These are phyloP conservation scores for Ellobius talpinus DNA, from an alignment of 2,113 vertebrate genomes.

Conservation along the genomic window DNA sequence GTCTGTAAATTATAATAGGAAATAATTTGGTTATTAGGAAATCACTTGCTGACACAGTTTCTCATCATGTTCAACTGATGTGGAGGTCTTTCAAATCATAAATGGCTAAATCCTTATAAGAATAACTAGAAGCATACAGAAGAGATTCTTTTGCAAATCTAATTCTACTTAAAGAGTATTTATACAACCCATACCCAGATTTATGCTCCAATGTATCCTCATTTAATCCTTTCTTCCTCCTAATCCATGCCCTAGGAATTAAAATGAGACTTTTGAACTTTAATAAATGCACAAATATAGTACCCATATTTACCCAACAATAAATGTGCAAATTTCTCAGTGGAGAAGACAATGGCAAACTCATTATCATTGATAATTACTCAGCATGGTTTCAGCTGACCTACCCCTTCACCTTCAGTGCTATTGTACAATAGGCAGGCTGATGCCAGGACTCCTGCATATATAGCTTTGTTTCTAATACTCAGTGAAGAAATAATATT, in stretches of 20 bases:
- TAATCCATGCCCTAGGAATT: conserved; percentile 64
- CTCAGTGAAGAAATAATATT: conserved; percentile 3
- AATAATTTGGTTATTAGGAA: conserved; percentile 55
- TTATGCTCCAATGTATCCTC: conserved; percentile 23
- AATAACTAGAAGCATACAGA: neutral
- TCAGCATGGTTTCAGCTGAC: conserved; percentile 46
- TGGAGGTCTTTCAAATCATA: neutral
- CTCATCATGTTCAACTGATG: neutral
- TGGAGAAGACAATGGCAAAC: conserved; percentile 55
- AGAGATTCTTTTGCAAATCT: conserved; percentile 54
- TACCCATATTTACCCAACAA: conserved; percentile 75
- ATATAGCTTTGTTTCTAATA: conserved; percentile 4
- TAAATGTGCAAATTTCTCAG: conserved; percentile 65
- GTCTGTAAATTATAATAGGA: conserved; percentile 49
- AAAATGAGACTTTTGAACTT: conserved; percentile 72
- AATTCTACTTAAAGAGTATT: conserved; percentile 49
- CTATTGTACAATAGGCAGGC: neutral
- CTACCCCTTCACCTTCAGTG: neutral
- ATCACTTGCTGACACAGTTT: conserved; percentile 27
- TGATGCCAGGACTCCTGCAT: neutral
- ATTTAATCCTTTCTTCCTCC: conserved; percentile 64
- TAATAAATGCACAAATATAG: conserved; percentile 75
- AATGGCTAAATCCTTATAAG: conserved; percentile 12
- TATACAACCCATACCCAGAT: conserved; percentile 32
- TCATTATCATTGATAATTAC: conserved; percentile 75